Percentiles rank a stretch among this genome's conserved stretches.
Conservation (phyloP, 2,113 vertebrate genomes). For the Sinocyclocheilus grahami region DNA sequence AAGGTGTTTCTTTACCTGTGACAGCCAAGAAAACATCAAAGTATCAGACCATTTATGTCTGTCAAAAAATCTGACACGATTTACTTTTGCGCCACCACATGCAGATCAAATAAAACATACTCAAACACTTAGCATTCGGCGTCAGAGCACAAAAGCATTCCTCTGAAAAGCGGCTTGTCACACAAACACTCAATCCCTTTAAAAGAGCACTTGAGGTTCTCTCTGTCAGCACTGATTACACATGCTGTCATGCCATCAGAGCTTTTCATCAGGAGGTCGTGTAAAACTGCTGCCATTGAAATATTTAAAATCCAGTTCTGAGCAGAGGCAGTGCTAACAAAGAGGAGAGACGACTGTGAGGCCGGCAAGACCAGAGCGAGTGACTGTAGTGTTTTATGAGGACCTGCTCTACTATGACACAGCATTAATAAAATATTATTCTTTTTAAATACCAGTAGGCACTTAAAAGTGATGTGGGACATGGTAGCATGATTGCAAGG, state of each 20-base stretch:
- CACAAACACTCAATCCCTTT: conserved; percentile 12
- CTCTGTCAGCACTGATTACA: conserved; percentile 39
- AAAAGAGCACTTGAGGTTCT: conserved; percentile 4
- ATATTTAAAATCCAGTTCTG: conserved; percentile 52
- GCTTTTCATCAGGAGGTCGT: conserved; percentile 60
- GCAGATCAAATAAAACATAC: conserved; percentile 13
- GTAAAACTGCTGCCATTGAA: conserved; percentile 40
- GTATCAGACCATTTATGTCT: neutral
- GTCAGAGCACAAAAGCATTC: conserved; percentile 9
- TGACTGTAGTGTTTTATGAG: neutral
- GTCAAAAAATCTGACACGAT: neutral
- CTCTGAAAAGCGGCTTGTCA: conserved; percentile 29
- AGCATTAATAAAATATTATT: neutral
- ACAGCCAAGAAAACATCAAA: neutral
- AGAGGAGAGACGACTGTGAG: neutral
- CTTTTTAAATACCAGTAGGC: neutral
- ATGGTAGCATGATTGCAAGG: neutral
- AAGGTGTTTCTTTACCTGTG: neutral
- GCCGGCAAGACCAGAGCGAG: neutral
- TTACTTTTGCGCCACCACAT: neutral
- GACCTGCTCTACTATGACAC: neutral
- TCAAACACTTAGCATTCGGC: conserved; percentile 14
- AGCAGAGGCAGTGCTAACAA: conserved; percentile 40
- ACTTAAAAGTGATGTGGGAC: neutral
- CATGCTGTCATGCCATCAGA: conserved; percentile 13